Evolutionary conservation across 1,140 invertebrate genomes (phyloP).

Genomic region (Meteorus sp.): DNA sequence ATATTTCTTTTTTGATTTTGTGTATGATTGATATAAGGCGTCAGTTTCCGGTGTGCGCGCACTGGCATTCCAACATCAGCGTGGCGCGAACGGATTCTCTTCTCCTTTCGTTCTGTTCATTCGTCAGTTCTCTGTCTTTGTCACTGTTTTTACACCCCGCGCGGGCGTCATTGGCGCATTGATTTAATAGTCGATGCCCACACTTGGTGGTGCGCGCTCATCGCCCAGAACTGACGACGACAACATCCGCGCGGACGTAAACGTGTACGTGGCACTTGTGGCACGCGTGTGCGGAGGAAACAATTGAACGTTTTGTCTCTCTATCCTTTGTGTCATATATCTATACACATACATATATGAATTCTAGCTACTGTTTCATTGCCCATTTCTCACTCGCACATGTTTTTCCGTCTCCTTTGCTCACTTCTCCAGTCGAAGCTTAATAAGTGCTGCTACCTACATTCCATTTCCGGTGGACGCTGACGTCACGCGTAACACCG

Average conservation of each 20-base stretch:
- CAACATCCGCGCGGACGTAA: constrained; percentile 35
- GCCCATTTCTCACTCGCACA: constrained; percentile 22
- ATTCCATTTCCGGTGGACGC: constrained; percentile 57
- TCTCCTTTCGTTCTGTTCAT: no score
- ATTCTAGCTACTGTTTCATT: constrained; percentile 29
- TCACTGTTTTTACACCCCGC: neutral
- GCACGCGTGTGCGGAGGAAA: constrained; percentile 57
- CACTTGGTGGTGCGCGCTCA: constrained; percentile 36
- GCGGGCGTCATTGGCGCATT: constrained; percentile 47
- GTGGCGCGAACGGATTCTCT: constrained; percentile 54
- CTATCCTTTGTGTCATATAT: no score
- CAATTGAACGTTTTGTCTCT: constrained; percentile 50
- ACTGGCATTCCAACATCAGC: constrained; percentile 40
- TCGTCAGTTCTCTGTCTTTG: no score
- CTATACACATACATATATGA: neutral
- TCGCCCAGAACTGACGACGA: constrained; percentile 19
- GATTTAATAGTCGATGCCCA: constrained; percentile 56
- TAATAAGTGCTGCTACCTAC: constrained; percentile 60
- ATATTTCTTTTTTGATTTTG: no score
- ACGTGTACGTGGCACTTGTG: constrained; percentile 42
- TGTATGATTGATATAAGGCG: neutral
- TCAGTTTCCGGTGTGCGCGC: neutral
- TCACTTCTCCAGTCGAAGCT: constrained; percentile 36
- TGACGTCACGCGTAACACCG: constrained; percentile 55
- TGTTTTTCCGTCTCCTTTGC: constrained; percentile 19